phyloP scores from a whole-genome alignment of 2,888 invertebrate species.

The Lepidonotus clava region DNA sequence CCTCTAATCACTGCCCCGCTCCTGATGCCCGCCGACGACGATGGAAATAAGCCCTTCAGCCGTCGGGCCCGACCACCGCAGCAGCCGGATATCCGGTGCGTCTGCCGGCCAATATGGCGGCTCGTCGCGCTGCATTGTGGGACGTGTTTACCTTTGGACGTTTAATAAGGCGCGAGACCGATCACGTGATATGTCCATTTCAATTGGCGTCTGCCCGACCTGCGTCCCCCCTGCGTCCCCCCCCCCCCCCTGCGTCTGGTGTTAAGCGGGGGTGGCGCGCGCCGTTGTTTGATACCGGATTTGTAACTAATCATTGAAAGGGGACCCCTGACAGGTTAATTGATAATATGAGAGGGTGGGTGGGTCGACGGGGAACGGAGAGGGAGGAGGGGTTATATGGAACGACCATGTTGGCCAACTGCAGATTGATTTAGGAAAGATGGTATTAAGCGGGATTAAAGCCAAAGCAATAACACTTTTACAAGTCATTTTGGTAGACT shows the following conservation, averaged over 20 bases:
- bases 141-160: background rate
- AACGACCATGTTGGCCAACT: no score
- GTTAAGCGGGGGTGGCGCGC: background rate
- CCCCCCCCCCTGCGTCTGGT: no score
- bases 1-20: constrained; percentile 15
- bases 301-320: constrained; percentile 37
- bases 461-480: no score
- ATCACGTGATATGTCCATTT: constrained; percentile 32
- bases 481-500: no score
- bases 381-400: background rate
- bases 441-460: no score
- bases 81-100: constrained; percentile 16
- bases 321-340: constrained; percentile 28
- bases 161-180: constrained; percentile 2
- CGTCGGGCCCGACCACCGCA: background rate
- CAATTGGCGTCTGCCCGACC: background rate
- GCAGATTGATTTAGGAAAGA: no score
- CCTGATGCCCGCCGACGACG: background rate
- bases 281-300: constrained; percentile 50
- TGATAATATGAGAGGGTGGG: background rate
- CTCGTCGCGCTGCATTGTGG: constrained; percentile 1
- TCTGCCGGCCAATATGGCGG: background rate
- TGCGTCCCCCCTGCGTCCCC: no score
- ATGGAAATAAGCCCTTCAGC: constrained; percentile 13
- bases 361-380: background rate